These are phyloP conservation scores for Idaea straminata DNA, from an alignment of 2,888 invertebrate genomes.

Conservation along the genomic window DNA sequence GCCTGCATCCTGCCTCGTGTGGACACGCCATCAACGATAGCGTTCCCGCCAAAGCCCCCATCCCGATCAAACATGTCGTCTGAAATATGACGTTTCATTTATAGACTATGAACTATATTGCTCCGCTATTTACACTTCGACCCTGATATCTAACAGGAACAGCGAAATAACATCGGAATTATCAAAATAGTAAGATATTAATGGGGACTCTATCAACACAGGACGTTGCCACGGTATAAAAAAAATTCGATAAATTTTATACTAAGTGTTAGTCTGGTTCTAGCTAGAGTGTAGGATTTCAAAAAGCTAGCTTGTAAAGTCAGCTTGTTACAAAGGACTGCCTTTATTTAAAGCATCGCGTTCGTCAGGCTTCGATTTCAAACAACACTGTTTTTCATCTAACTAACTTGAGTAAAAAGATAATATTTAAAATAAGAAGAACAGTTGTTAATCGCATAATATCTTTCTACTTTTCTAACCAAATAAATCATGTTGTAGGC, in stretches of 20 bases:
- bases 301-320: not conserved
- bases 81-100: conserved; percentile 14
- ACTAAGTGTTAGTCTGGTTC: not conserved
- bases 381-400: not conserved
- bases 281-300: not conserved
- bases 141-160: not conserved
- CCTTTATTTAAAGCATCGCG: not conserved
- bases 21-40: conserved; percentile 27
- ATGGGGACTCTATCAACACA: not conserved
- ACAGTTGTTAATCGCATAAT: too few relatives aligned
- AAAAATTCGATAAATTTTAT: not conserved
- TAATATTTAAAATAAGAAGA: too few relatives aligned
- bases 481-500: not conserved
- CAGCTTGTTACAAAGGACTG: not conserved
- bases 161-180: not conserved
- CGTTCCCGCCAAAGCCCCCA: conserved; percentile 14
- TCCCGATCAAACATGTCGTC: conserved; percentile 7
- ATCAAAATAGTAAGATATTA: not conserved
- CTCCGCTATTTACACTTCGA: conserved; percentile 1
- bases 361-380: not conserved
- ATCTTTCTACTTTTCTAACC: too few relatives aligned
- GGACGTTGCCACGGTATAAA: too few relatives aligned
- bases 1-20: conserved; percentile 39
- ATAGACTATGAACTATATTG: conserved; percentile 8
- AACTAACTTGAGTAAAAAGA: not conserved